These are phyloP conservation scores for Salticus scenicus DNA, from an alignment of 2,888 invertebrate species.

Conservation along the genomic window DNA sequence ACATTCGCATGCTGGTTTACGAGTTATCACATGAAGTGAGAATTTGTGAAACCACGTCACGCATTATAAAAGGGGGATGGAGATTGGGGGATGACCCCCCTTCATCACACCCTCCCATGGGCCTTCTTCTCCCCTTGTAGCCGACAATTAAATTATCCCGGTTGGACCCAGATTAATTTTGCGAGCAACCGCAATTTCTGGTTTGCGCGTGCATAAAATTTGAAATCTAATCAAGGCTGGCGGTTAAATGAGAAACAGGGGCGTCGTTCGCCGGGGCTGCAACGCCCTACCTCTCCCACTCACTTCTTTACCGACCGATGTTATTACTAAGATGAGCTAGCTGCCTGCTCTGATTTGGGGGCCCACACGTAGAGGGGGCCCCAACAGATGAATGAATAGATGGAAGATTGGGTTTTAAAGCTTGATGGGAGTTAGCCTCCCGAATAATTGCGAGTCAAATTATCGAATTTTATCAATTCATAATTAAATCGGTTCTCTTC, in stretches of 20 bases:
- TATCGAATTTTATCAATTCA: slow-evolving; percentile 14
- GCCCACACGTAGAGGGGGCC: background rate
- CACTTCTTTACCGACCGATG: background rate
- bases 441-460: background rate
- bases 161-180: slow-evolving; percentile 65
- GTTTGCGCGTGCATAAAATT: slow-evolving; percentile 68
- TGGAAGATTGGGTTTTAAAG: slow-evolving; percentile 6
- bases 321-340: background rate
- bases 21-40: slow-evolving; percentile 51
- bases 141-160: slow-evolving; percentile 67
- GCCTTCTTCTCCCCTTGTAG: slow-evolving; percentile 39
- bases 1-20: slow-evolving; percentile 32
- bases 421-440: background rate
- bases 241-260: slow-evolving; percentile 67
- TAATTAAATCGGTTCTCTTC: slow-evolving; percentile 6
- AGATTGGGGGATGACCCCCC: slow-evolving; percentile 2
- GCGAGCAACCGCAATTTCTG: slow-evolving; percentile 62
- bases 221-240: slow-evolving; percentile 66
- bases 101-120: slow-evolving; percentile 52
- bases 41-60: slow-evolving; percentile 63
- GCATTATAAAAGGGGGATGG: slow-evolving; percentile 26
- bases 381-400: background rate
- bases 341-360: background rate
- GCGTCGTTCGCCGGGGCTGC: slow-evolving; percentile 44
- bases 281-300: slow-evolving; percentile 21